A percentile compares a stretch with the other conserved stretches of the same genome.
These are phyloP conservation scores for Eidolon helvum DNA, from an alignment of 2,113 vertebrate genomes.

Conservation along the genomic window DNA sequence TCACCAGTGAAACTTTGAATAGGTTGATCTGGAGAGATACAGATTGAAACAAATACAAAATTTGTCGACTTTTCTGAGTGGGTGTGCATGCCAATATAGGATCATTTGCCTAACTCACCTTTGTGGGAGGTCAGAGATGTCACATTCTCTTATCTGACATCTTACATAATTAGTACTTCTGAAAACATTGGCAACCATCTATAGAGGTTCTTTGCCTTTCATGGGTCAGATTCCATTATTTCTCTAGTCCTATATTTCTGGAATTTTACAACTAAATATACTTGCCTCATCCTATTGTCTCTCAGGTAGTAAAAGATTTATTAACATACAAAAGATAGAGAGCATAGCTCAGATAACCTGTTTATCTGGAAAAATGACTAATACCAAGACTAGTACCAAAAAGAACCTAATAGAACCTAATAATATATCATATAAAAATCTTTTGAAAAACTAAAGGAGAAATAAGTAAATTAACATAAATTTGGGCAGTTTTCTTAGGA, in stretches of 20 bases:
- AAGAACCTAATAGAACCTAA: no score
- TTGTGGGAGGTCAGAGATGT: not conserved
- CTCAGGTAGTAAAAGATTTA: not conserved
- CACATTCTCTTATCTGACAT: not conserved
- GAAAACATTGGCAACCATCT: not conserved
- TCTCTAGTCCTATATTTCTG: not conserved
- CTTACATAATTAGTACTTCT: not conserved
- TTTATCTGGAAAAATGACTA: constrained; percentile 9
- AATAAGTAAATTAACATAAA: not conserved
- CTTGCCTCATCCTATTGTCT: not conserved
- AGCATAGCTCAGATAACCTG: not conserved
- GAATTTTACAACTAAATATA: not conserved
- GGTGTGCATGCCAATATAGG: rapidly evolving
- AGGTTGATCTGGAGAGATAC: not conserved
- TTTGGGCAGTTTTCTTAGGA: not conserved
- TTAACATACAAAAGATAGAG: not conserved
- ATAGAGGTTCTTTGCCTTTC: not conserved
- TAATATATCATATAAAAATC: not conserved
- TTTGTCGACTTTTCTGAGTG: not conserved
- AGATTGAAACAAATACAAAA: not conserved
- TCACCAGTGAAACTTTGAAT: not conserved
- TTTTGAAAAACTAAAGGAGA: constrained; percentile 1
- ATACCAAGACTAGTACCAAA: not conserved
- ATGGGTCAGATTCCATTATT: not conserved
- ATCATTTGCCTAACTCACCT: not conserved